Base-by-base conservation (phyloP, 2,888 invertebrate genomes). In the Arrhopalites spinosus region DNA sequence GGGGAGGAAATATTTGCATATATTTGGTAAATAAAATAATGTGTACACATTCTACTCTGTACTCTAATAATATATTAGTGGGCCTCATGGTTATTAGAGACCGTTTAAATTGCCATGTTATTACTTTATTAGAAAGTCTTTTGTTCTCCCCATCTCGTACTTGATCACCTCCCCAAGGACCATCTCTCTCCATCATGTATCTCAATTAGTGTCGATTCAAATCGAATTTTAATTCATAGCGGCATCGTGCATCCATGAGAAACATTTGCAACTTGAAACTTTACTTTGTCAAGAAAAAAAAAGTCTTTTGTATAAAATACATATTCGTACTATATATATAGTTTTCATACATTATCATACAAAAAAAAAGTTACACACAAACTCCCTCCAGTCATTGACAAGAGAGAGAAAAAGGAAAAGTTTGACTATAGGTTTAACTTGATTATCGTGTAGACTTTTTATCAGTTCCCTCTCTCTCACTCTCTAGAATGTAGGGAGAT, bases 191-290 rank as follows among this genome's bases (percentile, higher is more conserved):
- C 66, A 23, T 20, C 53, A 70, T 71, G 61, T 59, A 71, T 71
- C 71, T 71, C 61, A 71, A 71, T 71, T 71, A 71, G 71, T 59
- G 71, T 71, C 71, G 71, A 71, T 71, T 71, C 71, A 71, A 61
- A 71, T 71, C 71, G 43, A 59, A 71, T 71, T 71, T 61, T 71
- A 71, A 71, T 71, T 71, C 71, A 71, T n/a, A n/a, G n/a, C 23
- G 25, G 17, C 45, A 30, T 64, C 70, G n/a, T 5, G 23, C 5
- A 27, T 2, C n/a, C 23, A n/a, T n/a, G n/a, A 63, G 25, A 2
- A 29, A n/a, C 59, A 59, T 27, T 25, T 59, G 59, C 27, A 59
- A 2, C 13, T 27, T 59, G 11, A 36, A 36, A 36, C 36, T 36
- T 36, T 7, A 36, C 36, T 36, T 36, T 36, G n/a, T n/a, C n/a